Conservation (phyloP, 2,888 invertebrate genomes). For the Yponomeuta plumbellus region DNA sequence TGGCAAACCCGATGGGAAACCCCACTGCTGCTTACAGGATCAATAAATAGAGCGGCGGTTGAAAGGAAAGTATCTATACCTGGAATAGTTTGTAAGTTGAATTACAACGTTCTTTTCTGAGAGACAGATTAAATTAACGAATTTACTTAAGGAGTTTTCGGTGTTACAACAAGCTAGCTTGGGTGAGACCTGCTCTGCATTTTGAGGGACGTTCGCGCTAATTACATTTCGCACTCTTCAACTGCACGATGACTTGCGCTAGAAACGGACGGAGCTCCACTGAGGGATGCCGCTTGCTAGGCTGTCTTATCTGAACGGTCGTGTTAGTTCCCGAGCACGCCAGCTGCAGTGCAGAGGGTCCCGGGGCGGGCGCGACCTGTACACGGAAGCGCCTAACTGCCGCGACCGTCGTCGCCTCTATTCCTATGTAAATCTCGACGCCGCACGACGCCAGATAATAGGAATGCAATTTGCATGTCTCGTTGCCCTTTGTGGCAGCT, state of each 20-base stretch:
- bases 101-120: neutral
- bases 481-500: constrained; percentile 54
- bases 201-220: neutral
- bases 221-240: neutral
- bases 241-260: neutral
- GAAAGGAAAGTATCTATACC: neutral
- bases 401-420: constrained; percentile 46
- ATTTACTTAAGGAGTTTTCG: neutral
- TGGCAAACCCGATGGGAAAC: neutral
- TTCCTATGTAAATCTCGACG: constrained; percentile 68
- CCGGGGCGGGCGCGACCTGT: neutral
- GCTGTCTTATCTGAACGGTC: neutral
- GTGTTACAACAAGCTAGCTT: neutral
- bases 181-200: neutral
- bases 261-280: neutral
- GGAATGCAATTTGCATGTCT: constrained; percentile 64
- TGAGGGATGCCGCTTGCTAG: neutral
- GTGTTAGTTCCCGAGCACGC: neutral
- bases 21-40: neutral
- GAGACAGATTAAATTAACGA: neutral
- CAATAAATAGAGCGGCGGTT: neutral
- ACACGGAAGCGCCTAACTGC: constrained; percentile 52
- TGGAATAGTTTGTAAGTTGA: neutral
- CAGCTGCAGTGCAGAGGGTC: neutral
- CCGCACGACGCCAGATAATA: constrained; percentile 60